Base-by-base conservation (phyloP, 2,888 invertebrate species). In the Idaea dimidiata region DNA sequence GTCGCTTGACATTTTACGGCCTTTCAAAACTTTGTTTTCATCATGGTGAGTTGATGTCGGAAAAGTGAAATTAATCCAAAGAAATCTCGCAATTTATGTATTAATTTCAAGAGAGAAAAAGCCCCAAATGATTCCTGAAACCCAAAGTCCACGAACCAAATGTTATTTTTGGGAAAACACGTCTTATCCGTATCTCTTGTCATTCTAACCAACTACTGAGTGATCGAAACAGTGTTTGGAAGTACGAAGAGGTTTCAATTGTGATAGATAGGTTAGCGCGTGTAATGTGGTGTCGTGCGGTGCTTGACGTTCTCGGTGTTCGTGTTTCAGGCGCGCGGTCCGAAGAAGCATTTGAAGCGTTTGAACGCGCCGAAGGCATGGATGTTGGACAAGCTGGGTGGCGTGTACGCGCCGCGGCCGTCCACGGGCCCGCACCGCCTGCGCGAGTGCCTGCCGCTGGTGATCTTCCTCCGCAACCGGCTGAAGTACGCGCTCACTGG, bases 321-420 rank as follows among this genome's bases (percentile, higher is more conserved):
- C n/a, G 66, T 71, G 69, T 76, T 64, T 17, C 87, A 97, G 99
- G 98, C 97, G 93, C 97, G 99, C 93, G 99, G 99, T 91, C 99
- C 99, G 58, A 99, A 99, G 93, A 99, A 99, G 94, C 99, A 99
- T 94, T 95, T 99, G 95, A 99, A 99, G 96, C 98, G 99, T 93
- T 95, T 99, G 83, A 96, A 97, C 89, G 99, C 99, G 66, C 99
- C 99, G 14, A 99, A 99, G 93, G 98, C 99, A 97, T 99, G 99
- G 99, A 99, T 99, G 99, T 95, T 99, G 95, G 99, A 99, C 94
- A 99, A 99, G 93, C 94, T 99, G 80, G 98, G 98, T 72, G 99
- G 99, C 84, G 98, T 97, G 65, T 99, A 98, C 87, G 99, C 99
- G 75, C 99, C 99, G 70, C 96, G 99, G 81, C 99, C 99, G 68